Base-by-base conservation (phyloP, 2,888 invertebrate species). In the Morpho deidamia region DNA sequence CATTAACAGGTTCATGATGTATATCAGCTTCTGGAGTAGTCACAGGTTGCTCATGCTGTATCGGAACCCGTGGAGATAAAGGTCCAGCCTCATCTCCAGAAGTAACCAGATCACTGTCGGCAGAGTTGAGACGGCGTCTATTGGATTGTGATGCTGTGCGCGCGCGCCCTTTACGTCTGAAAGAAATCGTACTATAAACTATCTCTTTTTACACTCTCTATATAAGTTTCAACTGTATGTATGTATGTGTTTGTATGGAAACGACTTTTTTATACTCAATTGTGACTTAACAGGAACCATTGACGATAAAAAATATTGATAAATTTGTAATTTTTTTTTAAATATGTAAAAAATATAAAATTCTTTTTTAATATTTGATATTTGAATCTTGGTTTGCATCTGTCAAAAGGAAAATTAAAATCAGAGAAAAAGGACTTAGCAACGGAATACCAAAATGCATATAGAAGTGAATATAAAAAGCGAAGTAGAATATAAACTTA, bases 31-130 rank as follows among this genome's bases (percentile, higher is more conserved):
- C 56, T 2, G 51, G 41, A 11, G 35, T 37, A 2, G 53, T 49
- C 3, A 49, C 7, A 7, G 56, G 8, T 11, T 42, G 56, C 12
- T 56, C 56, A 0, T 42, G 49, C n/a, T 45, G 56, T 2, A 49
- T 34, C 1, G 56, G 44, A 3, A 39, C 46, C n/a, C 54, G 63
- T 39, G 93, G 93, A 11, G 92, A 77, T 56, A 87, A 70, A 0
- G 91, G 81, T n/a, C 78, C 75, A 47, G 90, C 90, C 63, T 95
- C 95, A 68, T 97, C 96, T 1, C 93, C 93, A 0, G 95, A 95
- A 7, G 95, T 94, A 10, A 93, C 86, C 67, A 94, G 78, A 66
- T 95, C 94, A 1, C 95, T 94, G 71, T 95, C 95, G 0, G 94
- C 94, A 0, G 95, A 95, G 76, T 95, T 95, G 23, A 95, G 79